Conservation (phyloP, 1,140 invertebrate genomes). For the Asbolus verrucosus region DNA sequence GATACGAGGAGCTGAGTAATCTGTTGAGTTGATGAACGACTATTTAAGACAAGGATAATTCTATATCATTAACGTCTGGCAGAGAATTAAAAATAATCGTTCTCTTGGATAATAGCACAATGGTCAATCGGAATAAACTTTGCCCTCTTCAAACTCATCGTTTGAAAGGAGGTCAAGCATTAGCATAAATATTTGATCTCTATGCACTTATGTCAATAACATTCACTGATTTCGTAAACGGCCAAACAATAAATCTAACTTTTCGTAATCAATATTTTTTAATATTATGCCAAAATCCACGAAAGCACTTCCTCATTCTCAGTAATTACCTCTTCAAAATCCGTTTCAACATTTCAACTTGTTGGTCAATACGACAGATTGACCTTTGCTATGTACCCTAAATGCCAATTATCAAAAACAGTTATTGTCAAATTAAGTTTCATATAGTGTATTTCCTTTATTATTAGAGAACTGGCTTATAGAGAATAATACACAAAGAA, state of each 20-base stretch:
- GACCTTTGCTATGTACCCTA: too few relatives aligned
- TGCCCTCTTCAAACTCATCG: neutral
- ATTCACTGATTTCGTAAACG: constrained; percentile 9
- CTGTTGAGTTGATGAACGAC: constrained; percentile 20
- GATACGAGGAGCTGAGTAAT: constrained; percentile 28
- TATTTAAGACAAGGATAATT: constrained; percentile 8
- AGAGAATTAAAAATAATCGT: constrained; percentile 1
- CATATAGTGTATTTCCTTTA: too few relatives aligned
- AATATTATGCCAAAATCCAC: too few relatives aligned
- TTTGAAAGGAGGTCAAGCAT: constrained; percentile 18
- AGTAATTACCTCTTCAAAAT: too few relatives aligned
- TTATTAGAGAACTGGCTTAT: too few relatives aligned
- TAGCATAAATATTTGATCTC: constrained; percentile 12
- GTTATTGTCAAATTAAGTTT: too few relatives aligned
- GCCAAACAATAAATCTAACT: neutral
- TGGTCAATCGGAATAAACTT: constrained; percentile 7
- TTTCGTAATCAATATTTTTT: neutral
- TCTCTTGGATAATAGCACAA: neutral
- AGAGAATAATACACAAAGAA: constrained; percentile 25
- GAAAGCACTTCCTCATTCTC: too few relatives aligned
- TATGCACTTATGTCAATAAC: constrained; percentile 5
- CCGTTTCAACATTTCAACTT: too few relatives aligned
- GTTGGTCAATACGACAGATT: too few relatives aligned
- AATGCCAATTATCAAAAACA: too few relatives aligned
- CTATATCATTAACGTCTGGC: constrained; percentile 6